Evolutionary conservation across 2,888 invertebrate genomes (phyloP).

Genomic region (Cephus pygmeus): DNA sequence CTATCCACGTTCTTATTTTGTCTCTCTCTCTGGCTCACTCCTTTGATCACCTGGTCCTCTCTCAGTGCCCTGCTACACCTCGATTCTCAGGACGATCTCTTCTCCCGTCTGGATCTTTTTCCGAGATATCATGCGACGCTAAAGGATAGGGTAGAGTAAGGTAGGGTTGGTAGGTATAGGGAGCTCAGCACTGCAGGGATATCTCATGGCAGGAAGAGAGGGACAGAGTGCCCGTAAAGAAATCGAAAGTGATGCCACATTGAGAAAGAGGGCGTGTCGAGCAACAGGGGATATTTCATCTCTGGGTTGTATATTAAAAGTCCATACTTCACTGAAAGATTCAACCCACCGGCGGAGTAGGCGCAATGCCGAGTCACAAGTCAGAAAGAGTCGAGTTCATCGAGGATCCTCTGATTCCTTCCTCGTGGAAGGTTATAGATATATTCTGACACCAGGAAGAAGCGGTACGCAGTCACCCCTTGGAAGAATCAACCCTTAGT

Average conservation of each 20-base stretch:
- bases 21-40: neutral
- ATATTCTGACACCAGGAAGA: neutral
- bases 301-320: neutral
- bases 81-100: slow-evolving; percentile 28
- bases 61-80: slow-evolving; percentile 21
- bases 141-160: neutral
- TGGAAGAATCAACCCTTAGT: neutral
- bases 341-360: neutral
- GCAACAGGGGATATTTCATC: neutral
- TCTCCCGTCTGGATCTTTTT: slow-evolving; percentile 16
- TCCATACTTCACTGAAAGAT: neutral
- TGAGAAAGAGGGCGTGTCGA: slow-evolving; percentile 1
- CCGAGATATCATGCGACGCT: slow-evolving; percentile 12
- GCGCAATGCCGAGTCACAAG: neutral
- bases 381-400: neutral
- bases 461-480: neutral
- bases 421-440: neutral
- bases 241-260: slow-evolving; percentile 6
- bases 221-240: slow-evolving; percentile 6
- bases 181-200: neutral
- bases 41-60: neutral
- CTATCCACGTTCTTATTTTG: neutral
- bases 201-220: neutral
- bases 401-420: neutral
- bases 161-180: neutral